Evolutionary conservation across 1,140 invertebrate species (phyloP).

Genomic region (Drosophila willistoni): DNA sequence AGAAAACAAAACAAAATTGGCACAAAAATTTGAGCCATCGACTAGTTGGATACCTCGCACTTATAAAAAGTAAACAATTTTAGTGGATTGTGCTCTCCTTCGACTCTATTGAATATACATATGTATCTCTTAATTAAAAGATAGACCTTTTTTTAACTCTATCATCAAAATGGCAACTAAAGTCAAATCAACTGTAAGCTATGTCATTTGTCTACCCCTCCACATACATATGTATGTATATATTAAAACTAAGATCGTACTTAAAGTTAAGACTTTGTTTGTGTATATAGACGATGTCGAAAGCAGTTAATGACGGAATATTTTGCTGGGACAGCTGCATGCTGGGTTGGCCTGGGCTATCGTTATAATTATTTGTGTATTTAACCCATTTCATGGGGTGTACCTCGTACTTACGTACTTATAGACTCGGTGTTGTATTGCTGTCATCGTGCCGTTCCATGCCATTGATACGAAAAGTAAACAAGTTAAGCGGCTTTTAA

Average conservation of each 20-base stretch:
- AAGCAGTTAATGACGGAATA: slow-evolving; percentile 46
- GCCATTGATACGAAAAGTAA: slow-evolving; percentile 61
- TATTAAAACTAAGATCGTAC: slow-evolving; percentile 46
- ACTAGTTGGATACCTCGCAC: not conserved
- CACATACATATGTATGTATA: slow-evolving; percentile 27
- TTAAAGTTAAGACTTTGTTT: not conserved
- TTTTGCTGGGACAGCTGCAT: slow-evolving; percentile 22
- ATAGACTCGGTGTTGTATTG: slow-evolving; percentile 1
- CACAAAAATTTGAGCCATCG: not conserved
- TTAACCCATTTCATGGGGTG: slow-evolving; percentile 45
- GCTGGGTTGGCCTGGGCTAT: not conserved
- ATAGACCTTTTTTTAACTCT: no score
- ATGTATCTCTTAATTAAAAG: no score
- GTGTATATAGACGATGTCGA: not conserved
- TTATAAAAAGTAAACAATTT: no score
- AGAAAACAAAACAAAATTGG: not conserved
- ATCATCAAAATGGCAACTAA: slow-evolving; percentile 12
- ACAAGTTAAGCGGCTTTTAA: slow-evolving; percentile 63
- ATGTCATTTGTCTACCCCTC: slow-evolving; percentile 24
- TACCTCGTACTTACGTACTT: slow-evolving; percentile 31
- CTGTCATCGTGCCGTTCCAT: slow-evolving; percentile 23
- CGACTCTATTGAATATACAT: no score
- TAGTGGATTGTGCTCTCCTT: no score
- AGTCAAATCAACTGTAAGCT: slow-evolving; percentile 42
- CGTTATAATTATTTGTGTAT: slow-evolving; percentile 21